Percentiles rank a stretch among this genome's conserved stretches.
Conservation (phyloP, 2,797 vertebrate species). For the Triplophysa yarkandensis region DNA sequence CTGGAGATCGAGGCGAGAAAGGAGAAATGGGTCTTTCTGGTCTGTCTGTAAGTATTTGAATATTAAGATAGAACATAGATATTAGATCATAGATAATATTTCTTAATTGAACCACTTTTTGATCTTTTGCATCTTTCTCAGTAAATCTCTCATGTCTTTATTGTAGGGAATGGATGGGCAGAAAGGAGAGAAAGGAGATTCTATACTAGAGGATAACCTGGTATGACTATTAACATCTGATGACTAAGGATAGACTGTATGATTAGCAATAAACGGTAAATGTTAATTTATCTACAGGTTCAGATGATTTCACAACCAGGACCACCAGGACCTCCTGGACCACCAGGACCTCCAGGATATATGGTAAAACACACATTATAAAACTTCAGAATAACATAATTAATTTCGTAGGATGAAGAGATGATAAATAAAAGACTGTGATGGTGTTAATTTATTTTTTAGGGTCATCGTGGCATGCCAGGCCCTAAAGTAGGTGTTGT, state of each 20-base stretch:
- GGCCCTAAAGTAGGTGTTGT: conserved; percentile 55
- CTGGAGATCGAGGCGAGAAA: conserved; percentile 74
- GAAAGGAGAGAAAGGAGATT: conserved; percentile 80
- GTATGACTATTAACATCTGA: conserved; percentile 63
- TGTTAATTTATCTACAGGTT: too few species aligned
- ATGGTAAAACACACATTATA: conserved; percentile 67
- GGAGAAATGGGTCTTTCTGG: conserved; percentile 80
- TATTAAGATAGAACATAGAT: not conserved
- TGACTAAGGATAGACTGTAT: not conserved
- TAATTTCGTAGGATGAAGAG: not conserved
- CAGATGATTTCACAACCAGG: conserved; percentile 72
- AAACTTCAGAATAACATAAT: not conserved
- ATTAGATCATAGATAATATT: too few species aligned
- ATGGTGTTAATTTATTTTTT: conserved; percentile 4
- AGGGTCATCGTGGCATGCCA: conserved; percentile 61
- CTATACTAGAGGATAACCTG: conserved; percentile 75
- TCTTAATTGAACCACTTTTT: too few species aligned
- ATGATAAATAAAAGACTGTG: not conserved
- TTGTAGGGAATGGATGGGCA: conserved; percentile 77
- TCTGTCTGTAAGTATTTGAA: conserved; percentile 70
- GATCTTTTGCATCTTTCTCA: too few species aligned
- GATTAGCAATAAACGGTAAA: not conserved
- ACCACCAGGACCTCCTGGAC: conserved; percentile 70
- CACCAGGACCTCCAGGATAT: conserved; percentile 74
- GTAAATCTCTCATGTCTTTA: conserved; percentile 6